Evolutionary conservation across 2,113 vertebrate species (phyloP).

Genomic region (Mirza zaza): DNA sequence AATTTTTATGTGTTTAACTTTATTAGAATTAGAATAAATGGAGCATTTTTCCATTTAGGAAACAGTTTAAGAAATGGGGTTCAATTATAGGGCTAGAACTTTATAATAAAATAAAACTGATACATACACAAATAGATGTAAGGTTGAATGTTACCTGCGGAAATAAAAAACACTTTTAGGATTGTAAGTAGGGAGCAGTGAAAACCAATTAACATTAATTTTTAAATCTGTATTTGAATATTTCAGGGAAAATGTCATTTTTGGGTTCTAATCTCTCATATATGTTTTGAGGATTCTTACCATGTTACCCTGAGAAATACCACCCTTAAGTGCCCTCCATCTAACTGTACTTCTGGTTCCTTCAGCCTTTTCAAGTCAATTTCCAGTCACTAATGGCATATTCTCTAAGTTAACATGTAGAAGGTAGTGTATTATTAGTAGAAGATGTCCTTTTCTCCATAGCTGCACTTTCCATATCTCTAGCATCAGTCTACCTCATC

Average conservation of each 20-base stretch:
- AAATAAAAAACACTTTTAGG: not conserved
- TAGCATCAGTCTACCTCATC: not conserved
- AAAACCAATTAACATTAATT: not conserved
- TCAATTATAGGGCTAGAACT: not conserved
- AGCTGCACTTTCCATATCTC: not conserved
- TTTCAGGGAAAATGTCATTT: not conserved
- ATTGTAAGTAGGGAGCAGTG: not conserved
- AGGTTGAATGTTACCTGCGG: not conserved
- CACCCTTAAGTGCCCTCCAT: not conserved
- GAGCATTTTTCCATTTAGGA: not conserved
- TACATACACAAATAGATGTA: not conserved
- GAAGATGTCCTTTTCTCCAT: not conserved
- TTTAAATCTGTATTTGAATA: not conserved
- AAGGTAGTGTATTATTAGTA: not conserved
- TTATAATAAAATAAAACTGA: not conserved
- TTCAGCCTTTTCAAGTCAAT: not conserved
- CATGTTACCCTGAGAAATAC: not conserved
- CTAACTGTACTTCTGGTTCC: not conserved
- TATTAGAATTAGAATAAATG: constrained; percentile 27
- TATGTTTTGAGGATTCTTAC: not conserved
- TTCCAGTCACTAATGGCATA: not conserved
- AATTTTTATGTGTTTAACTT: not conserved
- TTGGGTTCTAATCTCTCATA: not conserved
- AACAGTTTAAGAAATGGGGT: not conserved
- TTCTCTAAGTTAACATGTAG: not conserved